Percentiles rank a stretch among this genome's conserved stretches.
Conservation (phyloP, 2,113 vertebrate species). For the Crotalus helleri region DNA sequence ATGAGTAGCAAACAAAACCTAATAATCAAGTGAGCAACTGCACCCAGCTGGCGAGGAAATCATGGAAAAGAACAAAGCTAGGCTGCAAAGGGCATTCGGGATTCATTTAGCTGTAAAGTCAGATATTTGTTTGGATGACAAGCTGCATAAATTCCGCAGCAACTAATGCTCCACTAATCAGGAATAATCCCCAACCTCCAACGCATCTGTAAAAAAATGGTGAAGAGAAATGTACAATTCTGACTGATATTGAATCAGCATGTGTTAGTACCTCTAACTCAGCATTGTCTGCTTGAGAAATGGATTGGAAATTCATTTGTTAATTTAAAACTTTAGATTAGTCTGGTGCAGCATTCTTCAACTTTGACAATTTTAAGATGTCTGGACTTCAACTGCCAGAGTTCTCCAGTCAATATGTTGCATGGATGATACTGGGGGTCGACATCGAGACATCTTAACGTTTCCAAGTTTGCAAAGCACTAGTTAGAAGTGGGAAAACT, state of each 20-base stretch:
- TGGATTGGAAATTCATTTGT: background rate
- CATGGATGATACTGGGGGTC: background rate
- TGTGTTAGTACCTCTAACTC: background rate
- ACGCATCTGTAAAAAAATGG: background rate
- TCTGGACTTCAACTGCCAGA: background rate
- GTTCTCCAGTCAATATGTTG: background rate
- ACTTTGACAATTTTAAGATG: background rate
- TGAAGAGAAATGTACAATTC: background rate
- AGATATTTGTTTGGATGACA: background rate
- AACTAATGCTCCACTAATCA: background rate
- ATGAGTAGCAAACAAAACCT: background rate
- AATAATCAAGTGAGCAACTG: background rate
- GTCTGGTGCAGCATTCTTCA: background rate
- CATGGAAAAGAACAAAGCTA: background rate
- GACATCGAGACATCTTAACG: background rate
- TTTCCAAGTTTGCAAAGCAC: background rate
- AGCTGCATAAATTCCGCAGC: background rate
- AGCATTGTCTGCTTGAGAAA: background rate
- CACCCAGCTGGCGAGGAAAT: background rate
- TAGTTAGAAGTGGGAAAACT: background rate
- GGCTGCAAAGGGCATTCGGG: background rate
- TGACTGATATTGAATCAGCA: background rate
- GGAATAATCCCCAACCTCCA: background rate
- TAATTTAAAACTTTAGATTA: background rate
- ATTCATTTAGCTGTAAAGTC: background rate